Evolutionary conservation across 2,113 vertebrate genomes (phyloP).

Genomic region (Polyodon spathula): DNA sequence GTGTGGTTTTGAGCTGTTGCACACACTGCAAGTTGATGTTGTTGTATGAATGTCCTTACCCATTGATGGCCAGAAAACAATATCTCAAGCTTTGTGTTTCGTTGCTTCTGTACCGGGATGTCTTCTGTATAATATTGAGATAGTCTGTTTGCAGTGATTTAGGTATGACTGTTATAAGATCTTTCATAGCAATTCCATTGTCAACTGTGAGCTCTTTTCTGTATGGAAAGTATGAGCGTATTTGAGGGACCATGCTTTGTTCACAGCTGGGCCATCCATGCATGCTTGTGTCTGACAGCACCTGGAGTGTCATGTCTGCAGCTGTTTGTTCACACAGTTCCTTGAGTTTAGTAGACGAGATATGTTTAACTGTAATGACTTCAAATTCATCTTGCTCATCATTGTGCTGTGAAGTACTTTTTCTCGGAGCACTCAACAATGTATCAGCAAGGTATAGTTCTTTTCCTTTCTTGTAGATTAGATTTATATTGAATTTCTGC

Average conservation of each 20-base stretch:
- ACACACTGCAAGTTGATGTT: not conserved
- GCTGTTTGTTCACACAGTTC: too few relatives aligned
- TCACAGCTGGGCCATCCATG: too few relatives aligned
- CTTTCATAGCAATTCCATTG: slow-evolving; percentile 17
- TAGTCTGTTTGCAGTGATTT: slow-evolving; percentile 5
- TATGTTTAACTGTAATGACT: too few relatives aligned
- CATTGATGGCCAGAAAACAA: slow-evolving; percentile 7
- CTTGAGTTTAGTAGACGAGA: too few relatives aligned
- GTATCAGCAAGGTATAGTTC: too few relatives aligned
- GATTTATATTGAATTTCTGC: slow-evolving; percentile 7
- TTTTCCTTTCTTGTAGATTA: too few relatives aligned
- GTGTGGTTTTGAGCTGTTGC: slow-evolving; percentile 11
- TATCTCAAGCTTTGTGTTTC: slow-evolving; percentile 1
- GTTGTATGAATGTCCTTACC: not conserved
- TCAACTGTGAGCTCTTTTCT: slow-evolving; percentile 11
- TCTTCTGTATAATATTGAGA: slow-evolving; percentile 9
- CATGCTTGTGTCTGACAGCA: not conserved
- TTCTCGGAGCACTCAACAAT: too few relatives aligned
- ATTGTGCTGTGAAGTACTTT: too few relatives aligned
- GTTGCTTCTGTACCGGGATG: slow-evolving; percentile 12
- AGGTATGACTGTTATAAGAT: slow-evolving; percentile 12
- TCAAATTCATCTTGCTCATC: too few relatives aligned
- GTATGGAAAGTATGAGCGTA: slow-evolving; percentile 8
- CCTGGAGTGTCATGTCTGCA: not conserved
- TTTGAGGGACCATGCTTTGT: too few relatives aligned